Evolutionary conservation across 2,113 vertebrate genomes (phyloP).

Genomic region (Smithornis capensis): DNA sequence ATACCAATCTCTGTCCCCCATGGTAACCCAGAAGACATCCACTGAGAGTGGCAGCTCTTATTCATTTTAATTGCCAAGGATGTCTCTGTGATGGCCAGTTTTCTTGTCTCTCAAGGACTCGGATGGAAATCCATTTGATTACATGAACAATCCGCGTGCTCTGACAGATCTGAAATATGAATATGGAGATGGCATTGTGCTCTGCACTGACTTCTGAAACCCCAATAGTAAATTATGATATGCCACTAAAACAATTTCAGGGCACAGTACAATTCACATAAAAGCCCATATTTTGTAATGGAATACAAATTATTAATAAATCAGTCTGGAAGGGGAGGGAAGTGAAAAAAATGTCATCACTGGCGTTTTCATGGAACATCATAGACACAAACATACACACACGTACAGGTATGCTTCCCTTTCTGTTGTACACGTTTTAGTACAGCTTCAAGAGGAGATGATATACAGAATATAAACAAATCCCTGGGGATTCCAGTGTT

Average conservation of each 20-base stretch:
- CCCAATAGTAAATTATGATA: conserved; percentile 61
- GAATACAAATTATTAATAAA: conserved; percentile 72
- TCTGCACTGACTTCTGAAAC: conserved; percentile 58
- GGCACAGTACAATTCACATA: conserved; percentile 42
- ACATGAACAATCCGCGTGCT: conserved; percentile 63
- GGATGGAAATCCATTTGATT: conserved; percentile 72
- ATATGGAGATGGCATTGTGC: conserved; percentile 76
- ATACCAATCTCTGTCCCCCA: conserved; percentile 74
- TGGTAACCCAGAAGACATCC: conserved; percentile 77
- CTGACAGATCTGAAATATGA: conserved; percentile 77
- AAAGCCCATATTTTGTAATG: conserved; percentile 50
- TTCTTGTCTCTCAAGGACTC: conserved; percentile 73
- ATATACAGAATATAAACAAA: background rate
- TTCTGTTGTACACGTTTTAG: background rate
- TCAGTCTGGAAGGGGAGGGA: background rate
- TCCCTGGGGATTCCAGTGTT: background rate
- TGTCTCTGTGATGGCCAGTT: conserved; percentile 71
- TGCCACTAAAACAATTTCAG: conserved; percentile 62
- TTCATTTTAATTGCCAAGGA: conserved; percentile 76
- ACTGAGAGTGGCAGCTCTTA: conserved; percentile 72
- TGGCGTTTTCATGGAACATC: background rate
- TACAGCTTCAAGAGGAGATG: background rate
- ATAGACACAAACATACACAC: background rate
- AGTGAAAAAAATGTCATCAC: background rate
- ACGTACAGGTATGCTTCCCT: background rate